phyloP scores from a whole-genome alignment of 1,140 invertebrate genomes.

The Leguminivora glycinivorella region DNA sequence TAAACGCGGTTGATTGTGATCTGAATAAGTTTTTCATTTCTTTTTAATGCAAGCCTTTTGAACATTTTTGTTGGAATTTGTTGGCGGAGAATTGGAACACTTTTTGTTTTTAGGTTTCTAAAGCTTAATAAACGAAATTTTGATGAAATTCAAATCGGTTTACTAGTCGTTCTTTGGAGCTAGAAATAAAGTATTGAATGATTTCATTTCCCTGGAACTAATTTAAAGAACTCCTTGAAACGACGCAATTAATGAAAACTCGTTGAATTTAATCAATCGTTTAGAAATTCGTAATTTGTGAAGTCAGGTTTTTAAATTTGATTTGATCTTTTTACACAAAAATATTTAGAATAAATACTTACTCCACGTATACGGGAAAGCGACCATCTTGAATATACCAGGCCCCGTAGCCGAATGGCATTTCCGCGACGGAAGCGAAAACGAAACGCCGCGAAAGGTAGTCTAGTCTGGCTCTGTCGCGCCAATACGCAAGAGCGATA shows the following conservation, averaged over 20 bases:
- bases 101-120: background rate
- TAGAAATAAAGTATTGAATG: background rate
- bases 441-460: too few species aligned
- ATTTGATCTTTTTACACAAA: too few species aligned
- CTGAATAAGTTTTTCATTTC: background rate
- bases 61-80: background rate
- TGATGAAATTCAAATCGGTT: background rate
- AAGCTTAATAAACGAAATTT: background rate
- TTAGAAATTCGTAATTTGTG: background rate
- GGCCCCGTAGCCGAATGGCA: too few species aligned
- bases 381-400: background rate
- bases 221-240: background rate
- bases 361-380: background rate
- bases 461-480: too few species aligned
- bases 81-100: background rate
- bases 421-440: too few species aligned
- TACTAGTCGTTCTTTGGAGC: background rate
- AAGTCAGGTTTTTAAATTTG: background rate
- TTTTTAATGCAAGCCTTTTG: background rate
- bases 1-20: background rate
- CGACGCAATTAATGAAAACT: background rate
- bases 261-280: background rate
- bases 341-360: background rate
- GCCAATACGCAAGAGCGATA: too few species aligned
- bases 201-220: background rate